A percentile compares a stretch with the other conserved stretches of the same genome.
These are phyloP conservation scores for Ammodytes marinus DNA, from an alignment of 2,113 vertebrate species.

Conservation along the genomic window DNA sequence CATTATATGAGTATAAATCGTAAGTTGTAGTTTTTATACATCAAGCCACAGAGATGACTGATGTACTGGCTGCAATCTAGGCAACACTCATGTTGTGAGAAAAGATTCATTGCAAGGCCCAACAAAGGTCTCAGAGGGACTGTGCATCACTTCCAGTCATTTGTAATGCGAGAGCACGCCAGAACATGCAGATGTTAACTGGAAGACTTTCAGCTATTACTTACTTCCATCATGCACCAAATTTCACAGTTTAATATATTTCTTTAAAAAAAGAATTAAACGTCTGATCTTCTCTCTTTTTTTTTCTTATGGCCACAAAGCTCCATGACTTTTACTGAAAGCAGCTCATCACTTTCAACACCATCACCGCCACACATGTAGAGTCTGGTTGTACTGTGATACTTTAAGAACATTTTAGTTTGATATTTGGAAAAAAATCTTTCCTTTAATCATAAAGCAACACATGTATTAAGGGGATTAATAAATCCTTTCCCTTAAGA, in stretches of 20 bases:
- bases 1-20: neutral
- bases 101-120: constrained; percentile 42
- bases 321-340: neutral
- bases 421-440: neutral
- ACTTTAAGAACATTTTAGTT: neutral
- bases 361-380: neutral
- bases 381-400: neutral
- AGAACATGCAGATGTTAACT: constrained; percentile 67
- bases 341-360: neutral
- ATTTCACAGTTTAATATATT: neutral
- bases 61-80: constrained; percentile 33
- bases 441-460: neutral
- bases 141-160: constrained; percentile 75
- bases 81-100: constrained; percentile 49
- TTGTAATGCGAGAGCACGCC: constrained; percentile 41
- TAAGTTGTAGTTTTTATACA: neutral
- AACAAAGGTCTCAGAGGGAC: constrained; percentile 38
- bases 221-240: constrained; percentile 29
- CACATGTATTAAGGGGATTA: neutral
- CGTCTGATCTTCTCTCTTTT: neutral
- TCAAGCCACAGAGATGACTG: constrained; percentile 34
- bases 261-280: neutral
- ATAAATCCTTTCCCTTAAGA: neutral
- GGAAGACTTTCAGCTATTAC: constrained; percentile 17
- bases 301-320: neutral